Base-by-base conservation (phyloP, 2,888 invertebrate species). In the Chloromyia formosa region DNA sequence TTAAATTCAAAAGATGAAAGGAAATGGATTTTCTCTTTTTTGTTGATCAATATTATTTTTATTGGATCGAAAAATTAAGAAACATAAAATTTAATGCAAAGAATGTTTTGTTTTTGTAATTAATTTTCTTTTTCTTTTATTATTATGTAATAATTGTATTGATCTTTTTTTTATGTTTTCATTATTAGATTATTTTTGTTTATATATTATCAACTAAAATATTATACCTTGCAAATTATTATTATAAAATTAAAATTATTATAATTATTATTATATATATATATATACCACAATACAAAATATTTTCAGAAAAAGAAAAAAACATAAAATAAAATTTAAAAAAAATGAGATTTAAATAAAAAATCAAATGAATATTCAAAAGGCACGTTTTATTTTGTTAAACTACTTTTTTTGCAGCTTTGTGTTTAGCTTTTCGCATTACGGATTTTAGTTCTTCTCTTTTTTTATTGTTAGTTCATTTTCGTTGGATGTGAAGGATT, bases 171-270 rank as follows among this genome's bases (percentile, higher is more conserved):
- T 62, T 16, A 62, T 3, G n/a, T 62, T 40, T 16, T 62, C 35
- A 40, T 62, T 62, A 62, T 7, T 49, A 49, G 16, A 49, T 66
- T 66, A 27, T 61, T 22, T 66, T 35, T 66, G 22, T 23, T 66
- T 20, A 45, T 66, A 49, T 40, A 62, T 56, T 66, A 49, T 66
- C 20, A n/a, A 35, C 45, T 49, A 64, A 49, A 62, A 49, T 49
- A 64, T 45, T 42, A 66, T 66, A 49, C 66, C 66, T 66, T 66
- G 66, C 66, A 45, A 66, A 66, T 49, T 66, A 42, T 66, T 66
- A 66, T 66, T 66, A 66, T 66, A 35, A 35, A 35, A 35, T 35
- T 35, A 35, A 35, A 35, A 35, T n/a, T 35, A 35, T 35, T 66
- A 12, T 66, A 27, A 61, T 20, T 66, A 49, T 20, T 56, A n/a